phyloP scores from a whole-genome alignment of 2,888 invertebrate species.

The Dicranocentrus wangi region DNA sequence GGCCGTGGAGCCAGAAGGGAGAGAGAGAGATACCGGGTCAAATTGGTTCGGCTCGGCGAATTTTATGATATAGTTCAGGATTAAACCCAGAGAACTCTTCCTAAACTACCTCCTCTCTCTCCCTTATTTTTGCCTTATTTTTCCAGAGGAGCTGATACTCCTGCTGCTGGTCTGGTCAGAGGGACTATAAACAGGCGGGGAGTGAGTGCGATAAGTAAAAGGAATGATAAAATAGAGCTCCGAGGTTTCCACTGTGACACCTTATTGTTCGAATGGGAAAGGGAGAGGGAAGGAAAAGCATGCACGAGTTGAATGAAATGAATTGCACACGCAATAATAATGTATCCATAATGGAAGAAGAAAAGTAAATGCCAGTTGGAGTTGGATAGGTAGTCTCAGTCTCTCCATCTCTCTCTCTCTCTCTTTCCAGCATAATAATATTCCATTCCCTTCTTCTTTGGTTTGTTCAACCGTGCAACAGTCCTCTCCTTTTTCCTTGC shows the following conservation, averaged over 20 bases:
- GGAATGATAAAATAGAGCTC: constrained; percentile 57
- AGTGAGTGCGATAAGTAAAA: constrained; percentile 11
- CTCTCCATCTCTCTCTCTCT: not conserved
- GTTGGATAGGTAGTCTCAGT: constrained; percentile 25
- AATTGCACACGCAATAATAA: constrained; percentile 61
- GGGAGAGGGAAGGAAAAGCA: not conserved
- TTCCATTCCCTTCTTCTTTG: too few species aligned
- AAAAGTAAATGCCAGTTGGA: constrained; percentile 48
- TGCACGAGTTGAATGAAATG: constrained; percentile 39
- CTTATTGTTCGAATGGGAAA: constrained; percentile 52
- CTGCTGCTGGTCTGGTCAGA: not conserved
- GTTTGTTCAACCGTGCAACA: constrained; percentile 28
- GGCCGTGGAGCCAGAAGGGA: too few species aligned
- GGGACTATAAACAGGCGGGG: constrained; percentile 40
- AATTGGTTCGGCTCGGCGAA: constrained; percentile 55
- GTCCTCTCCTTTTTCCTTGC: constrained; percentile 2
- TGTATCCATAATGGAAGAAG: constrained; percentile 52
- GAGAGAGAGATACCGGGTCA: constrained; percentile 45
- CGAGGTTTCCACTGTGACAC: constrained; percentile 59
- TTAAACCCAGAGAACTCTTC: too few species aligned
- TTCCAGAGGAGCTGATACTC: too few species aligned
- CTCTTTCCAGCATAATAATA: not conserved
- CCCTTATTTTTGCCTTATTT: too few species aligned
- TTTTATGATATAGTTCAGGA: constrained; percentile 46
- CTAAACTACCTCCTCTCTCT: not conserved